phyloP scores from a whole-genome alignment of 2,888 invertebrate genomes.

The Allacma fusca region DNA sequence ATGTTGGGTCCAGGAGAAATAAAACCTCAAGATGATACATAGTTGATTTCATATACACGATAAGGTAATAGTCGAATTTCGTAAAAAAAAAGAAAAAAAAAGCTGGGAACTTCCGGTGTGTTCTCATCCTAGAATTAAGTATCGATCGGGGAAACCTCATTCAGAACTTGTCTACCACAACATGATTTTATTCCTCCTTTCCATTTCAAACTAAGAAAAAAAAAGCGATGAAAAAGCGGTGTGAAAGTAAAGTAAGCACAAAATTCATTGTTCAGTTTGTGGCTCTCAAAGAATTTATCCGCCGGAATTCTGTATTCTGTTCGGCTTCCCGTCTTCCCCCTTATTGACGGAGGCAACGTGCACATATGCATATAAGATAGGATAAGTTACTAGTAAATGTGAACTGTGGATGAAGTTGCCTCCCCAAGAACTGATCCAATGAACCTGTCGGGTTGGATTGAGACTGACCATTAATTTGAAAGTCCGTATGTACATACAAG shows the following conservation, averaged over 20 bases:
- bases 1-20: no score
- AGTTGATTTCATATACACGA: no score
- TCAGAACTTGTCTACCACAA: background rate
- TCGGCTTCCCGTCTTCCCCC: background rate
- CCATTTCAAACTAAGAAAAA: slow-evolving; percentile 11
- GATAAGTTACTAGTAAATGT: slow-evolving; percentile 1
- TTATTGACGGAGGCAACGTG: no score
- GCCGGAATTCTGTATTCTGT: background rate
- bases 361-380: slow-evolving; percentile 3
- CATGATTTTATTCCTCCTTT: background rate
- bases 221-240: slow-evolving; percentile 1
- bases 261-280: background rate
- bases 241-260: slow-evolving; percentile 4
- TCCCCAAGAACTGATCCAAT: slow-evolving; percentile 12
- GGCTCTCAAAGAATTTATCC: background rate
- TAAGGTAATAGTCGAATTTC: no score
- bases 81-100: background rate
- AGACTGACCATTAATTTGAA: slow-evolving; percentile 26
- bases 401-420: background rate
- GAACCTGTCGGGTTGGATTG: slow-evolving; percentile 23
- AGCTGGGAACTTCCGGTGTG: background rate
- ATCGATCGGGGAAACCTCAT: slow-evolving; percentile 9
- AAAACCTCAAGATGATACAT: no score
- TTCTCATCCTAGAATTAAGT: background rate
- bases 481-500: slow-evolving; percentile 5